phyloP scores from a whole-genome alignment of 2,113 vertebrate genomes.

The Pterocles burchelli region DNA sequence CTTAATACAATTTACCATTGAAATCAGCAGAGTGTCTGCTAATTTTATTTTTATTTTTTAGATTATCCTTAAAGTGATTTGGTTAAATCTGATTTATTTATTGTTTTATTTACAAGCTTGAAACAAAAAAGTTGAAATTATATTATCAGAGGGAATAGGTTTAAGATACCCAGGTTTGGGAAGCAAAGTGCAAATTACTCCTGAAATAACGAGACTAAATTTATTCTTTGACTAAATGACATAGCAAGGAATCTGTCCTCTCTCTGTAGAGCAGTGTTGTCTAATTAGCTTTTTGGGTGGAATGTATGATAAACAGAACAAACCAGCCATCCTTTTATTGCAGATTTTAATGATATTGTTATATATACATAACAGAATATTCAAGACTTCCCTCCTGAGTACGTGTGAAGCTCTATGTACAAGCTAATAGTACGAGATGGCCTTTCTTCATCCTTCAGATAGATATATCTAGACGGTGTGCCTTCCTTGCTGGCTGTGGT shows the following conservation, averaged over 20 bases:
- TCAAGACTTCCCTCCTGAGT: not conserved
- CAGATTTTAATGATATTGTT: not conserved
- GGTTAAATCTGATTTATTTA: not conserved
- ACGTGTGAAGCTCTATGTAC: not conserved
- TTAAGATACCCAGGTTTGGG: not conserved
- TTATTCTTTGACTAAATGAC: not conserved
- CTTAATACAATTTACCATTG: not conserved
- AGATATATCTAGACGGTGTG: not conserved
- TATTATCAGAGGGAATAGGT: not conserved
- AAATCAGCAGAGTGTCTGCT: not conserved
- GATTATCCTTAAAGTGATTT: not conserved
- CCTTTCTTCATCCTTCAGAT: not conserved
- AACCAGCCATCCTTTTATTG: too few relatives aligned
- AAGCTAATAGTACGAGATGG: rapidly evolving
- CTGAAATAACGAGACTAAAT: not conserved
- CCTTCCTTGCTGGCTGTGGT: not conserved
- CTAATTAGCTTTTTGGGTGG: not conserved
- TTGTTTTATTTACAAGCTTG: not conserved
- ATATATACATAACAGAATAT: not conserved
- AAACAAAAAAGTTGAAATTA: not conserved
- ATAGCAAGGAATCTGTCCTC: not conserved
- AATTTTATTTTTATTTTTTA: not conserved
- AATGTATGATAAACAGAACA: not conserved
- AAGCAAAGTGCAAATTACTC: not conserved
- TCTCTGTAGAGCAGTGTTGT: not conserved